Base-by-base conservation (phyloP, 2,113 vertebrate genomes). In the Onychostoma macrolepis region DNA sequence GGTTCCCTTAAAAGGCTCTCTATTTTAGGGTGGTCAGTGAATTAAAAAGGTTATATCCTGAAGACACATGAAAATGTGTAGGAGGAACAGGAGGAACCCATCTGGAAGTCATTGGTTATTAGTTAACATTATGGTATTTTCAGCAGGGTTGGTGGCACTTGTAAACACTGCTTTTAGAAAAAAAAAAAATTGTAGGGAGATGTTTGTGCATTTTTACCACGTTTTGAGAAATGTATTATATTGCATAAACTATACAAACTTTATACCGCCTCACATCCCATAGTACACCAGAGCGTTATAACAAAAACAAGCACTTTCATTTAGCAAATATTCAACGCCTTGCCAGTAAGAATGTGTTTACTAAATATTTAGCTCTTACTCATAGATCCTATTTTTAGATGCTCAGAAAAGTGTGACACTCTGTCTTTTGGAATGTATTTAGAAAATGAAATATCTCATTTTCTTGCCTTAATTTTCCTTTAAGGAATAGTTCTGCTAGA, bases 341-440 rank as follows among this genome's bases (percentile, higher is more conserved):
- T 50, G 61, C 36, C 61, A 53, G 30, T 56, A 43, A 19, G 28
- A 33, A 48, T 10, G 67, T 79, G 45, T 79, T 50, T 78, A 53
- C 75, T 80, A 71, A 86, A 71, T 71, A 71, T 80, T 71, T 86
- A 71, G 19, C 24, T 24, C 15, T 50, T 7, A 43, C 58, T 78
- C 76, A 28, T 69, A 56, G 50, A 69, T 33, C 11, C 26, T 41
- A 15, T 24, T 75, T 85, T 67, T 12, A 26, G 53, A 79, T 33
- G 15, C 41, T 79, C 17, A 38, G 61, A 8, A 28, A 28, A 50
- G 28, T 12, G 10, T 24, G 26, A 86, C 43, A 53, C 41, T 86
- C 65, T 85, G 86, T 75, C 48, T 88, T 89, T 88, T 80, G 88
- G 87, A 92, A 86, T 24, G n/a, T 17, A 9, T 6, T 30, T 30